Conservation (phyloP, 92 coral and sea anemone species). For the Phenganax subtilis region DNA sequence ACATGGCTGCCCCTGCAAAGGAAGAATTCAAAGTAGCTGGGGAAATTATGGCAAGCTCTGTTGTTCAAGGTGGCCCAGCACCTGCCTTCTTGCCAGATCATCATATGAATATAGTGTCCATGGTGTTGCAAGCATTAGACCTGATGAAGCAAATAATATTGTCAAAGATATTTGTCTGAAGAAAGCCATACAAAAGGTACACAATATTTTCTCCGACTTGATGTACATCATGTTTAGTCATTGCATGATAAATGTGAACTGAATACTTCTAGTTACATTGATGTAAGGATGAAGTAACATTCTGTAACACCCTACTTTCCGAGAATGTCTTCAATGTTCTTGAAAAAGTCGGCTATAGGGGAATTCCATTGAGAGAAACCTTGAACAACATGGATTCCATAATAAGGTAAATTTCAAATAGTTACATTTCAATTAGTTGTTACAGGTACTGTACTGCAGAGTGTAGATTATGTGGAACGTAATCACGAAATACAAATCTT, state of each 20-base stretch:
- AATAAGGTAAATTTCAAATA: conserved; percentile 10
- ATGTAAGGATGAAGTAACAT: conserved; percentile 19
- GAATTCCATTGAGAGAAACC: conserved; percentile 28
- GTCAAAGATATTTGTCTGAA: conserved; percentile 1
- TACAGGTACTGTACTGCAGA: neutral
- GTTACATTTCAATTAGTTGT: neutral
- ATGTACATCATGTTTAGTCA: neutral
- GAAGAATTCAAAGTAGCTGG: conserved; percentile 5
- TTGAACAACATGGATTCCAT: conserved; percentile 24
- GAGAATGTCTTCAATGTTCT: conserved; percentile 19
- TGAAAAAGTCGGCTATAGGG: conserved; percentile 32
- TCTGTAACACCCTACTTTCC: neutral
- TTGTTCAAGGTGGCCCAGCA: conserved; percentile 12
- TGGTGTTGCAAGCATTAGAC: neutral
- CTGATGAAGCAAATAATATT: neutral
- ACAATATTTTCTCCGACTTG: neutral
- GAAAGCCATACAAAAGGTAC: conserved; percentile 11
- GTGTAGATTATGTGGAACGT: neutral
- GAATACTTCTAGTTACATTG: conserved; percentile 2
- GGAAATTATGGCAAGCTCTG: neutral
- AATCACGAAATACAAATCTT: neutral
- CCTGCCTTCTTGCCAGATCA: neutral
- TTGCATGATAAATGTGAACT: neutral
- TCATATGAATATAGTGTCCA: neutral
- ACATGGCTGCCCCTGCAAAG: neutral